Percentiles rank a stretch among this genome's conserved stretches.
phyloP scores from a whole-genome alignment of 2,888 invertebrate species.

The Cynaeus angustus region DNA sequence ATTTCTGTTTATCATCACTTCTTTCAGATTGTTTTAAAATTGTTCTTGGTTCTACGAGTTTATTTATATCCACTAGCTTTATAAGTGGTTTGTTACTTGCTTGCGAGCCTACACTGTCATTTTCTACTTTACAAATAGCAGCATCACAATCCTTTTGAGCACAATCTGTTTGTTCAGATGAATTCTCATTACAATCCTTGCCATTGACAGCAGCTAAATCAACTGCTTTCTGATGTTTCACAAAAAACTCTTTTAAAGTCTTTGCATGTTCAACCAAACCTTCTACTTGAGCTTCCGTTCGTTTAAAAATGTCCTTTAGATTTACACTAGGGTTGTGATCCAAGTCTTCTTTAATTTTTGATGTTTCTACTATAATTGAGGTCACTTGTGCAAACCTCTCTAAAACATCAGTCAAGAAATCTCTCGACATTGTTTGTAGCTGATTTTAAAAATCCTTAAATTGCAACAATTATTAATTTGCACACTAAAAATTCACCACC shows the following conservation, averaged over 20 bases:
- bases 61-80: conserved; percentile 67
- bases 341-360: conserved; percentile 37
- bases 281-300: conserved; percentile 54
- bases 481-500: neutral
- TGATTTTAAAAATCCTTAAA: conserved; percentile 7
- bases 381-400: conserved; percentile 38
- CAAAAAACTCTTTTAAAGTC: conserved; percentile 52
- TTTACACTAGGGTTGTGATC: conserved; percentile 2
- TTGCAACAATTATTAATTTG: neutral
- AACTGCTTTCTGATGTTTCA: conserved; percentile 42
- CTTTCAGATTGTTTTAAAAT: conserved; percentile 34
- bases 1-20: conserved; percentile 21
- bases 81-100: conserved; percentile 55
- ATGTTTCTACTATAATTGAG: conserved; percentile 29
- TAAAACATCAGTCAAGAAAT: conserved; percentile 24
- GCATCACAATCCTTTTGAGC: neutral
- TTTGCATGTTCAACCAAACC: conserved; percentile 47
- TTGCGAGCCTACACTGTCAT: neutral
- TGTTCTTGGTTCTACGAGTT: conserved; percentile 63
- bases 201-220: neutral
- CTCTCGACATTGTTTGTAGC: conserved; percentile 34
- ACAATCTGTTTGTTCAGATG: neutral
- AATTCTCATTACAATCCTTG: conserved; percentile 2
- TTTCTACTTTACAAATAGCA: no score
- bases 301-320: conserved; percentile 47